Conservation (phyloP, 2,113 vertebrate genomes). For the Scytalopus superciliaris region DNA sequence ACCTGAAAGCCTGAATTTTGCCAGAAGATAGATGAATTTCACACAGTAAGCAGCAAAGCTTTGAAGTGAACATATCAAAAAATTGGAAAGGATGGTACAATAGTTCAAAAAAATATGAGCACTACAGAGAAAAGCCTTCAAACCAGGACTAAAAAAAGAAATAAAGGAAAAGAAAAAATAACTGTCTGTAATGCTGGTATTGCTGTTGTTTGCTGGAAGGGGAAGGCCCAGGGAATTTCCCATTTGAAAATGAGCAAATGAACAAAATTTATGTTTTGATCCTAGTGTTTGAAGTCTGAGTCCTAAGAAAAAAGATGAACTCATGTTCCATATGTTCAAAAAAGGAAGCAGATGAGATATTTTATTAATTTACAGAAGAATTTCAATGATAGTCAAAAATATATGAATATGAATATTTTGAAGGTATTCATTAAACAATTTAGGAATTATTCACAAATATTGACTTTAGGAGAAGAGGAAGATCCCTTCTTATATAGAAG, state of each 20-base stretch:
- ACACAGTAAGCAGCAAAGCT: not conserved
- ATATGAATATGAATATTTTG: not conserved
- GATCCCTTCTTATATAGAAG: not conserved
- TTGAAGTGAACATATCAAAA: constrained; percentile 4
- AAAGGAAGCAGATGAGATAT: not conserved
- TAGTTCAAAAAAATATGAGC: not conserved
- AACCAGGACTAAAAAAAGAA: not conserved
- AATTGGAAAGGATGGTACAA: not conserved
- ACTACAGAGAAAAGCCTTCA: not conserved
- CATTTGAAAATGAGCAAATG: not conserved
- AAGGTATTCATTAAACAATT: not conserved
- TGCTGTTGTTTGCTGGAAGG: not conserved
- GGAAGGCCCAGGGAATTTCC: not conserved
- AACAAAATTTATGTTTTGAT: constrained; percentile 20
- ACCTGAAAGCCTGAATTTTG: not conserved
- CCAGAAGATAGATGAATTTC: constrained; percentile 12
- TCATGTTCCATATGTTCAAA: not conserved
- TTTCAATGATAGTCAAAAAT: not conserved
- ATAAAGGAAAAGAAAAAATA: not conserved
- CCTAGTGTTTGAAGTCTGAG: not conserved
- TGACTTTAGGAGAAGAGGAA: not conserved
- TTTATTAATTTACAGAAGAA: not conserved
- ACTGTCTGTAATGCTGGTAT: not conserved
- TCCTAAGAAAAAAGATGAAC: not conserved
- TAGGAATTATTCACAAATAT: not conserved